Evolutionary conservation across 2,797 vertebrate genomes (phyloP).

Genomic region (Poecile montanus): DNA sequence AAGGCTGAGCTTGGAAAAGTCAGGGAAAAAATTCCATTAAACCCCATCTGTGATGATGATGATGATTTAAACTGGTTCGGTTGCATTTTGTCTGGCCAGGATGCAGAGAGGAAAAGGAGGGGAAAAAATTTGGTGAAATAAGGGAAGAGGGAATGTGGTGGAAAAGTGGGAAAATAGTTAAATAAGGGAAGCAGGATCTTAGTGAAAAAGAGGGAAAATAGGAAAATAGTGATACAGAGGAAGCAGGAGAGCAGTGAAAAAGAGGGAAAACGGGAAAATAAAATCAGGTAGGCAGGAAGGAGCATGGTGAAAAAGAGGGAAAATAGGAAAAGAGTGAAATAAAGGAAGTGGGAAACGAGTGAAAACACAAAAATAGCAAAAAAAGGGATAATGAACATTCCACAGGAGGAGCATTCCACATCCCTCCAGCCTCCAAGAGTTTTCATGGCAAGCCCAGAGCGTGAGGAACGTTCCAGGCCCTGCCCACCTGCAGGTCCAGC

Average conservation of each 20-base stretch:
- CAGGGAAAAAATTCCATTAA: background rate
- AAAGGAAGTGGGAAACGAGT: background rate
- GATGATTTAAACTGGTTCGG: fast-evolving
- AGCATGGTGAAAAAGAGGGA: background rate
- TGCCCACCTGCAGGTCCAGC: constrained; percentile 89
- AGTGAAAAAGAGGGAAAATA: background rate
- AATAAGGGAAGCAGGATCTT: background rate
- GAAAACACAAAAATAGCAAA: background rate
- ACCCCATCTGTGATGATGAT: fast-evolving
- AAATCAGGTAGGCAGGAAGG: too few relatives aligned
- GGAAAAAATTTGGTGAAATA: background rate
- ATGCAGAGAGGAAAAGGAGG: background rate
- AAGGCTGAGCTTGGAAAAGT: background rate
- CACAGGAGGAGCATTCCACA: background rate
- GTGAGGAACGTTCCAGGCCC: fast-evolving
- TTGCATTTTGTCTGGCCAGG: background rate
- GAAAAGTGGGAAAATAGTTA: background rate
- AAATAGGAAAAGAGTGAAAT: fast-evolving
- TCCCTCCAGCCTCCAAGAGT: background rate
- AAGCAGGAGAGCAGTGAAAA: background rate
- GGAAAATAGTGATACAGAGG: background rate
- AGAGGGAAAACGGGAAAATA: background rate
- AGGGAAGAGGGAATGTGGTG: background rate
- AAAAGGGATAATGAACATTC: background rate
- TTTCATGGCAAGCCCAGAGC: background rate